Base-by-base conservation (phyloP, 1,140 invertebrate species). In the Nebria ingens region DNA sequence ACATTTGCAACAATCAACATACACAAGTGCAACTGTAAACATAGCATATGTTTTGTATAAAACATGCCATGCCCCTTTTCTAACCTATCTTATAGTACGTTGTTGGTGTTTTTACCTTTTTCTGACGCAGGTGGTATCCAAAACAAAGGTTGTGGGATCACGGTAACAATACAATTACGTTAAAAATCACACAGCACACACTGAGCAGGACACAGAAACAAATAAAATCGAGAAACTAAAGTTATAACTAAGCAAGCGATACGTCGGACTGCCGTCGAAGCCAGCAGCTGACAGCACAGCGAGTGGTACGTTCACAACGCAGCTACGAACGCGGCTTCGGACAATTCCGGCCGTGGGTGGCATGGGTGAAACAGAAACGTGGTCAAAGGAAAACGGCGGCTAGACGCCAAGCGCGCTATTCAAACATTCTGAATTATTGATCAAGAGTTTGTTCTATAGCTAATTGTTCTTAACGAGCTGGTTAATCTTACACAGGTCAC, bases 341-440 rank as follows among this genome's bases (percentile, higher is more conserved):
- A 13, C 17, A 6, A 40, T 40, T 21, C 59, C 60, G 60, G 19
- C 34, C 56, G 61, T 64, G 52, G 64, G 59, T 59, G 61, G 53
- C 55, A n/a, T n/a, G n/a, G 19, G 54, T 34, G n/a, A 34, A 6
- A 6, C 25, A n/a, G 25, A 6, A 34, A 52, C 54, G 23, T 51
- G 21, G 42, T 59, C 61, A 63, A 60, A 58, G 58, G 53, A 61
- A 59, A 63, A 54, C 59, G 59, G 23, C 23, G 15, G 50, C 21
- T 17, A 45, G 54, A 9, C n/a, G 25, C 6, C 6, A 34, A 59
- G 64, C 64, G 65, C 62, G 65, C 34, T 61, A 64, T 67, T 67
- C 62, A 65, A 67, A 67, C 65, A 61, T 56, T 17, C n/a, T 65
- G 64, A 64, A 66, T 67, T 67, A 67, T 67, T 66, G 65, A 67